A percentile compares a stretch with the other conserved stretches of the same genome.
phyloP scores from a whole-genome alignment of 2,888 invertebrate genomes.

The Steromphala cineraria region DNA sequence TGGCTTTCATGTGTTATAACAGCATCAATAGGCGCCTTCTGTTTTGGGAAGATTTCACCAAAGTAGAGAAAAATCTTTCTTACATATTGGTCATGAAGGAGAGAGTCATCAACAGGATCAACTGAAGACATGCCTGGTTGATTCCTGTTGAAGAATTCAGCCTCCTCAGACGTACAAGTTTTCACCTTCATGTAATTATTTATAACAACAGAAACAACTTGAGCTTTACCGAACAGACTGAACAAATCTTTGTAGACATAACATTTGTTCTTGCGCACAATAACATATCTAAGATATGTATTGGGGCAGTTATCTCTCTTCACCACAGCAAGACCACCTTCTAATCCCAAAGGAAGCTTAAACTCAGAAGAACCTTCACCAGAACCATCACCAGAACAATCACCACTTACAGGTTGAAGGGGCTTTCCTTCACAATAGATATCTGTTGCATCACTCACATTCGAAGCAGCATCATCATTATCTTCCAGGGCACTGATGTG shows the following conservation, averaged over 20 bases:
- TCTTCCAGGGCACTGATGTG: neutral
- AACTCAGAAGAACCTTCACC: neutral
- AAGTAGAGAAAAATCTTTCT: neutral
- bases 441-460: neutral
- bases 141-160: neutral
- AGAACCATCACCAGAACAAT: neutral
- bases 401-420: neutral
- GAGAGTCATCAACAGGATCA: neutral
- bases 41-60: neutral
- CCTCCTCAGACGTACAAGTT: neutral
- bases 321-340: neutral
- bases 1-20: neutral
- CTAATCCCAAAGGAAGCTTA: neutral
- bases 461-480: neutral
- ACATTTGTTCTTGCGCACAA: neutral
- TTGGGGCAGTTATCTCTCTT: neutral
- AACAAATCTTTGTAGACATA: neutral
- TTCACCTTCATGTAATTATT: neutral
- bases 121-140: neutral
- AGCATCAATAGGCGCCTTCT: neutral
- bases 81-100: neutral
- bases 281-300: neutral
- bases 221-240: neutral
- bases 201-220: neutral
- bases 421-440: neutral